Evolutionary conservation across 2,113 vertebrate genomes (phyloP), one percentile per base, ranked within the genome.

Genomic region (Noctilio leporinus): DNA sequence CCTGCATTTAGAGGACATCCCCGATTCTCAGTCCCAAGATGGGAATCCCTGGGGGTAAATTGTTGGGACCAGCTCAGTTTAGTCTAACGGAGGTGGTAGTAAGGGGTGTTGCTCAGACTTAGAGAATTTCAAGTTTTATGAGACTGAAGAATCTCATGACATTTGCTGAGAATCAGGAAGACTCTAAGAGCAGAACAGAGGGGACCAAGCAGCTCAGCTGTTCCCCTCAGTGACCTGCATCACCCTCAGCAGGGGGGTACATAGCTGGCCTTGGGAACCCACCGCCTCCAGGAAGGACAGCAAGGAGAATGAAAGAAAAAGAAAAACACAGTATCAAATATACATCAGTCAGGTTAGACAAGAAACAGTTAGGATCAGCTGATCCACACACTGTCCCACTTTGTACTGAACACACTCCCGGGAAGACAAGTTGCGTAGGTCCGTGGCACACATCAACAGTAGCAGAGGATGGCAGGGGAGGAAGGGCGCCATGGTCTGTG

Each of bases 241-340:
- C 2, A 22, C 26, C 30, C 84, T 10, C 53, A 26, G 78, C 45
- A 14, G 62, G 49, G 38, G 12, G 8, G 88, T 2, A 43, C 2
- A 49, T 8, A 85, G 47, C 24, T 83, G 80, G 55, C 45, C 59
- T n/a, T 67, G 43, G 35, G 72, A 97, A 86, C 28, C 53, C 5
- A 59, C 0, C 0, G 2, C 86, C 94, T 84, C 77, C 40, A 47
- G 40, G 70, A 96, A 91, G 78, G 91, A 91, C 33, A 93, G 78
- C 70, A 93, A 93, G 95, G 80, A 86, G 93, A 51, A 81, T 65
- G 40, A 87, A 76, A 94, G 43, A 20, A 92, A 76, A 87, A 91
- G n/a, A n/a, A n/a, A 77, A 89, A 96, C 97, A 97, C 96, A 97
- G 97, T 95, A 97, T 94, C 96, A 95, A 84, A 93, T 40, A 47